Conservation (phyloP, 2,797 vertebrate genomes). For the Phalanger gymnotis region DNA sequence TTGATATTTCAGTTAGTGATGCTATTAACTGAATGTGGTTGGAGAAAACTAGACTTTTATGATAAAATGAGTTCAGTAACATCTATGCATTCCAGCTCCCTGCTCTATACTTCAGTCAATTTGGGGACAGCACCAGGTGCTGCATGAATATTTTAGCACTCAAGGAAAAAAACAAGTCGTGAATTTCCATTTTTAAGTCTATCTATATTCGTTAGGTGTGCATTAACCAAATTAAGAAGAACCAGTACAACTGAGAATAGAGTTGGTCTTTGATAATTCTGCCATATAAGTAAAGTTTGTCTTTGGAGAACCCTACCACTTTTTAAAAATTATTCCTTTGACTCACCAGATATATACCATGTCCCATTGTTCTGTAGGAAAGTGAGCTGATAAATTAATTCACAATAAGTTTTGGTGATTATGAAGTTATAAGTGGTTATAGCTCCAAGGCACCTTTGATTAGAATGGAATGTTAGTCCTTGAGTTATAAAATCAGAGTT, state of each 20-base stretch:
- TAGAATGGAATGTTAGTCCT: not conserved
- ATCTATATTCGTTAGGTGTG: not conserved
- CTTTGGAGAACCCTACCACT: not conserved
- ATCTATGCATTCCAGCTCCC: not conserved
- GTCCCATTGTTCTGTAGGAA: not conserved
- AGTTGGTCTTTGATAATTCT: not conserved
- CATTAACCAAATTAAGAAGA: constrained; percentile 22
- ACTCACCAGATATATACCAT: not conserved
- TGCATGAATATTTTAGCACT: not conserved
- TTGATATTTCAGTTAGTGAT: not conserved
- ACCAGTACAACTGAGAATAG: not conserved
- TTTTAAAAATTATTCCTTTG: not conserved
- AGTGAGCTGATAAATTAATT: constrained; percentile 23
- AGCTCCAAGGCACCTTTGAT: not conserved
- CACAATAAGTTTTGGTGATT: constrained; percentile 22
- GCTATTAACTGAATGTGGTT: not conserved
- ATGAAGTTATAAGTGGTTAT: not conserved
- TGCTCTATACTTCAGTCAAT: not conserved
- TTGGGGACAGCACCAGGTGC: not conserved
- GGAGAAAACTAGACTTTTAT: constrained; percentile 11
- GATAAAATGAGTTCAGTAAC: not conserved
- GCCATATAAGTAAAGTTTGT: not conserved
- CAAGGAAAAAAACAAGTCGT: not conserved
- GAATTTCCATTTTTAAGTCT: not conserved
- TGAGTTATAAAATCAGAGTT: not conserved